phyloP scores from a whole-genome alignment of 2,113 vertebrate genomes.

The Cygnus atratus region DNA sequence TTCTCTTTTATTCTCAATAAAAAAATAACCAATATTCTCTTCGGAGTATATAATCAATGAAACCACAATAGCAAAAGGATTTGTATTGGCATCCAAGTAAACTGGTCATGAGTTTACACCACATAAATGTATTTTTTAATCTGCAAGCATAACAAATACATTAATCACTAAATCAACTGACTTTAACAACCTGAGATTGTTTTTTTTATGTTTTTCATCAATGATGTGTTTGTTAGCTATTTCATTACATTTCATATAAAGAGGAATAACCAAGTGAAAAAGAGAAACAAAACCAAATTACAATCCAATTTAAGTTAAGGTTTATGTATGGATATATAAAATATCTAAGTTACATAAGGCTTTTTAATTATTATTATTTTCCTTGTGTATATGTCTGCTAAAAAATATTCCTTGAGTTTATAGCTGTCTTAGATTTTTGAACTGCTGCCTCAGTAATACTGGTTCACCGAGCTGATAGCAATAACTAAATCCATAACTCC shows the following conservation, averaged over 20 bases:
- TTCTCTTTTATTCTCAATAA: background rate
- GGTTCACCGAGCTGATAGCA: background rate
- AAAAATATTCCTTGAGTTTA: background rate
- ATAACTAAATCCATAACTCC: background rate
- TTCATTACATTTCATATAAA: background rate
- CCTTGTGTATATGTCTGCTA: background rate
- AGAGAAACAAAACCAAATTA: background rate
- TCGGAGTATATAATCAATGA: background rate
- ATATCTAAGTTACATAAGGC: background rate
- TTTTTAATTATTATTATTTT: background rate
- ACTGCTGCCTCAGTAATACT: background rate
- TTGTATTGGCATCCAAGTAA: background rate
- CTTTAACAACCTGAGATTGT: background rate
- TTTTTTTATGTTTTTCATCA: background rate
- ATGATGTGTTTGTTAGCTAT: background rate
- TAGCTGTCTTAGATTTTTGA: background rate
- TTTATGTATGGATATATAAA: background rate
- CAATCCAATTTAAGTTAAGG: background rate
- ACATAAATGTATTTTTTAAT: background rate
- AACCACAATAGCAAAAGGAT: background rate
- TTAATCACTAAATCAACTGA: slow-evolving; percentile 5
- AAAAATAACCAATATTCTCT: background rate
- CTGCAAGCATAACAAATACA: background rate
- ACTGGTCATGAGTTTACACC: background rate
- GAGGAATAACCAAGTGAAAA: background rate